A percentile compares a stretch with the other conserved stretches of the same genome.
Evolutionary conservation across 1,140 invertebrate species (phyloP).

Genomic region (Drosophila novamexicana): DNA sequence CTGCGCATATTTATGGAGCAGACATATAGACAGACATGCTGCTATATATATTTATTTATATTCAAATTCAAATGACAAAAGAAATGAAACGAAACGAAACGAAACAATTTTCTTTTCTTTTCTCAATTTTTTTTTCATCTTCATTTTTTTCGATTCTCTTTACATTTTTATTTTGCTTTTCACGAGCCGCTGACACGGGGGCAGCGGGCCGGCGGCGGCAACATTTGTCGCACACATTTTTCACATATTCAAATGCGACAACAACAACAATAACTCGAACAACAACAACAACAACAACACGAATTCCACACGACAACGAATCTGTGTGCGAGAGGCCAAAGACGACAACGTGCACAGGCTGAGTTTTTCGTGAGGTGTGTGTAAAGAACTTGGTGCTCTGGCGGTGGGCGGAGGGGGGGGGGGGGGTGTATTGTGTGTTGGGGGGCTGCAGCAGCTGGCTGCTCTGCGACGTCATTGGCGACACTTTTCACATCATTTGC

Average conservation of each 20-base stretch:
- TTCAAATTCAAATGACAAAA: constrained; percentile 77
- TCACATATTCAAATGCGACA: constrained; percentile 59
- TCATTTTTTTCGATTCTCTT: constrained; percentile 21
- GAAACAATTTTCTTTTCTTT: constrained; percentile 73
- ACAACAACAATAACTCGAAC: constrained; percentile 6
- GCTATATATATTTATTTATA: constrained; percentile 80
- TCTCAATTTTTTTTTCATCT: constrained; percentile 8
- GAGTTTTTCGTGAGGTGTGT: neutral
- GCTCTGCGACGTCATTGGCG: constrained; percentile 54
- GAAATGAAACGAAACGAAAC: constrained; percentile 67
- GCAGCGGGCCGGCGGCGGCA: constrained; percentile 9
- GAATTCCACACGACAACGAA: constrained; percentile 52
- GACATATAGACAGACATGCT: constrained; percentile 64
- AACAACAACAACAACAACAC: constrained; percentile 28
- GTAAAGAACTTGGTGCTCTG: neutral
- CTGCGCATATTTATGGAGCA: constrained; percentile 52
- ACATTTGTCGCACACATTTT: constrained; percentile 80
- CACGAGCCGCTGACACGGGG: neutral
- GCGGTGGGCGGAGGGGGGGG: neutral
- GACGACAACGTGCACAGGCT: constrained; percentile 15
- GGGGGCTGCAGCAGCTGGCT: too few species aligned
- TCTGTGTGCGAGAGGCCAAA: constrained; percentile 12
- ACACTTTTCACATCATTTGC: constrained; percentile 69
- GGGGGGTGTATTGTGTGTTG: neutral
- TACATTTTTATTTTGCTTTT: constrained; percentile 26